Evolutionary conservation across 2,888 invertebrate genomes (phyloP).

Genomic region (Nudaria mundana): DNA sequence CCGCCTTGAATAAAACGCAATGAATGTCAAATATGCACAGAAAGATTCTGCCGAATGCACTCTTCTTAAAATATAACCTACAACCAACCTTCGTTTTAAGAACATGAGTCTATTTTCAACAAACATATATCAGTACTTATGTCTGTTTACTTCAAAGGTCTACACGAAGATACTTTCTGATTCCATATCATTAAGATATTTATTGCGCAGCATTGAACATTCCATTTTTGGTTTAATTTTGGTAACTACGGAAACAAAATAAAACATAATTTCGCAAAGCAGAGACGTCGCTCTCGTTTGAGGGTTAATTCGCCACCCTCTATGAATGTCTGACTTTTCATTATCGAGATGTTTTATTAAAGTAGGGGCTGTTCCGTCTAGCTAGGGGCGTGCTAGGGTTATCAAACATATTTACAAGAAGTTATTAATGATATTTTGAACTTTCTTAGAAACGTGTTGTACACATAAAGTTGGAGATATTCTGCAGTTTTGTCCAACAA

Average conservation of each 20-base stretch:
- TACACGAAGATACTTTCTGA: constrained; percentile 74
- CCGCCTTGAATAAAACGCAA: constrained; percentile 74
- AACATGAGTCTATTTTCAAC: constrained; percentile 45
- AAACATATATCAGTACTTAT: constrained; percentile 36
- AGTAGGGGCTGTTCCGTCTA: constrained; percentile 62
- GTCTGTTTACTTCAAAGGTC: constrained; percentile 41
- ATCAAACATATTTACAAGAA: constrained; percentile 26
- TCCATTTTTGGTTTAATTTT: constrained; percentile 56
- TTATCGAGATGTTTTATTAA: constrained; percentile 82
- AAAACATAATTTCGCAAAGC: constrained; percentile 55
- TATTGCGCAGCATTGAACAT: constrained; percentile 56
- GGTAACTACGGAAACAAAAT: constrained; percentile 46
- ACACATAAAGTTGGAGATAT: no score
- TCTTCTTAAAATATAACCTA: constrained; percentile 20
- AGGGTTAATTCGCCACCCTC: constrained; percentile 76
- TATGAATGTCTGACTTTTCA: constrained; percentile 80
- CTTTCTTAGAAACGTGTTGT: no score
- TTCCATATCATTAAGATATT: constrained; percentile 80
- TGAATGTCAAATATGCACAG: constrained; percentile 74
- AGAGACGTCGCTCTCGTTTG: constrained; percentile 31
- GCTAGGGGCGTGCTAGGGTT: constrained; percentile 63
- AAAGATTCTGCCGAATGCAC: constrained; percentile 34
- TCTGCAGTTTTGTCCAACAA: no score
- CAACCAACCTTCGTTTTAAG: constrained; percentile 41
- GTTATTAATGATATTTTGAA: neutral